A percentile compares a stretch with the other conserved stretches of the same genome.
Conservation (phyloP, 2,113 vertebrate genomes). For the Dissostichus mawsoni region DNA sequence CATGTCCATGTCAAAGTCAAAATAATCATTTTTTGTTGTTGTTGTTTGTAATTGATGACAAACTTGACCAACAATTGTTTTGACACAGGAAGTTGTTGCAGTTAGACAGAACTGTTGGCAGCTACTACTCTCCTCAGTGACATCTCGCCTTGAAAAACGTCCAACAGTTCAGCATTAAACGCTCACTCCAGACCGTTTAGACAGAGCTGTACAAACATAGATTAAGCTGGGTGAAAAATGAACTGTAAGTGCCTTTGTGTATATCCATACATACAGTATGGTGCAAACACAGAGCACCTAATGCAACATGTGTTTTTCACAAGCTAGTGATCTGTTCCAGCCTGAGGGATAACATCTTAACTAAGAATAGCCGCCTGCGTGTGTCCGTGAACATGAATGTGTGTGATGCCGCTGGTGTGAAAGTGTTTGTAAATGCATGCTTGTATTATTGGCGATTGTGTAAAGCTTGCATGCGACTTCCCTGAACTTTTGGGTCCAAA, state of each 20-base stretch:
- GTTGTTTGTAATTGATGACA: background rate
- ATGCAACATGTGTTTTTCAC: slow-evolving; percentile 15
- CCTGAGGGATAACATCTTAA: slow-evolving; percentile 11
- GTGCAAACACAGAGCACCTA: slow-evolving; percentile 8
- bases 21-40: background rate
- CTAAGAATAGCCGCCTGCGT: slow-evolving; percentile 21
- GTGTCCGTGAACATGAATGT: background rate
- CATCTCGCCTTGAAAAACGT: slow-evolving; percentile 28
- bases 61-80: background rate
- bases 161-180: slow-evolving; percentile 15
- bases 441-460: background rate
- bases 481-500: background rate
- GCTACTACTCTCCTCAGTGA: slow-evolving; percentile 1
- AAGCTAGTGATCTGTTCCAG: background rate
- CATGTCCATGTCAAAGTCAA: background rate
- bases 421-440: background rate
- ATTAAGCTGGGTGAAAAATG: background rate
- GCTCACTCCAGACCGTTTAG: slow-evolving; percentile 40
- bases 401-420: background rate
- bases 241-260: slow-evolving; percentile 19
- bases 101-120: background rate
- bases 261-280: background rate
- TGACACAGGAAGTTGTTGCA: slow-evolving; percentile 6
- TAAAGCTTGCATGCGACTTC: background rate
- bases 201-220: slow-evolving; percentile 45